These are phyloP conservation scores for Eulemur albifrons DNA, from an alignment of 2,797 vertebrate species.

Conservation along the genomic window DNA sequence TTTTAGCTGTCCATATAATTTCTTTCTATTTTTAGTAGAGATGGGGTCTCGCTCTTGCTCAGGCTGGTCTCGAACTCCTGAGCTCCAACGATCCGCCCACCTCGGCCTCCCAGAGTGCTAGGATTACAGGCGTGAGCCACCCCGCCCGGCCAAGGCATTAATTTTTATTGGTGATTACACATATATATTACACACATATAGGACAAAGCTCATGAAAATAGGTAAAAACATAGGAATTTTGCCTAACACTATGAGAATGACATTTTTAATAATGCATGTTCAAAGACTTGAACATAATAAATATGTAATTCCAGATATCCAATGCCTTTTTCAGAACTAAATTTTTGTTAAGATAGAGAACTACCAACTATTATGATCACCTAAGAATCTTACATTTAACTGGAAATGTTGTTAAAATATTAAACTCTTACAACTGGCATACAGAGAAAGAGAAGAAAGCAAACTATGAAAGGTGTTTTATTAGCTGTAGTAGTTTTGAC, in stretches of 20 bases:
- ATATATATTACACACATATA: background rate
- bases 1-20: too few species aligned
- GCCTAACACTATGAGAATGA: background rate
- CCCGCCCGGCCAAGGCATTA: background rate
- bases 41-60: too few species aligned
- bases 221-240: background rate
- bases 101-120: too few species aligned
- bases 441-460: background rate
- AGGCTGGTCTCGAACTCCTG: too few species aligned
- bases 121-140: too few species aligned
- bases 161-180: background rate
- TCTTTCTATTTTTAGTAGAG: too few species aligned
- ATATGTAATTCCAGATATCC: background rate
- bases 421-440: background rate
- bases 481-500: constrained; percentile 14
- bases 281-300: constrained; percentile 6
- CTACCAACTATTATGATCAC: background rate
- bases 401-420: background rate
- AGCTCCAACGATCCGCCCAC: too few species aligned
- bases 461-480: background rate
- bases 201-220: background rate
- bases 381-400: background rate
- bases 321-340: constrained; percentile 9
- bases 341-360: constrained; percentile 27
- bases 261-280: constrained; percentile 7